Evolutionary conservation across 2,797 vertebrate species (phyloP), one percentile per base, ranked within the genome.

Genomic region (Pogoniulus pusillus): DNA sequence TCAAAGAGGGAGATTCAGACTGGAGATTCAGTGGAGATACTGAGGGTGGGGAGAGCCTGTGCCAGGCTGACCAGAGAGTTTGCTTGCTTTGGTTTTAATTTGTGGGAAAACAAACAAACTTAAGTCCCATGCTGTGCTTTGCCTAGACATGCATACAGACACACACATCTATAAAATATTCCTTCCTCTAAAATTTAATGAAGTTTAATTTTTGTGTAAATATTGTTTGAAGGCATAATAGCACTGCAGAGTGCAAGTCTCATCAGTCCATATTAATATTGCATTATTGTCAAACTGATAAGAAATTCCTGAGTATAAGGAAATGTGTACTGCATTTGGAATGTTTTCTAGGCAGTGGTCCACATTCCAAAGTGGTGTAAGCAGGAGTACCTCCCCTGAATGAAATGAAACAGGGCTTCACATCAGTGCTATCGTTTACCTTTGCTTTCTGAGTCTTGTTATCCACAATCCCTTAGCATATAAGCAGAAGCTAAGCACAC

Each of bases 151-250:
- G 27, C 54, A 34, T 24, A 34, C 19, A 53, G 18, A 41, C 16
- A 47, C 23, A 71, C 7, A 27, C 2, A 39, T 39, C 57, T 39
- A 41, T 83, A 85, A 93, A 85, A 87, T 65, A 87, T 53, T 82
- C 30, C 62, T 86, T 89, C 58, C 39, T 63, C 71, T 92, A 93
- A 93, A 94, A 96, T 91, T 62, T 92, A 76, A 93, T 47, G 10
- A 94, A 77, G 41, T 92, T 95, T 95, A 95, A 93, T 94, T 94
- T 96, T 96, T 97, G 82, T 91, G 95, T 89, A 96, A 97, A 96
- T 96, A 96, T 92, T 94, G 95, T 96, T 53, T 94, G 82, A 93
- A 96, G 47, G 60, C 20, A 47, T 88, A 93, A 81, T 37, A 91
- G 6, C 79, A 75, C 63, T 96, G 47, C 55, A 81, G 16, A 87